These are phyloP conservation scores for Perca fluviatilis DNA, from an alignment of 2,113 vertebrate species.

Conservation along the genomic window DNA sequence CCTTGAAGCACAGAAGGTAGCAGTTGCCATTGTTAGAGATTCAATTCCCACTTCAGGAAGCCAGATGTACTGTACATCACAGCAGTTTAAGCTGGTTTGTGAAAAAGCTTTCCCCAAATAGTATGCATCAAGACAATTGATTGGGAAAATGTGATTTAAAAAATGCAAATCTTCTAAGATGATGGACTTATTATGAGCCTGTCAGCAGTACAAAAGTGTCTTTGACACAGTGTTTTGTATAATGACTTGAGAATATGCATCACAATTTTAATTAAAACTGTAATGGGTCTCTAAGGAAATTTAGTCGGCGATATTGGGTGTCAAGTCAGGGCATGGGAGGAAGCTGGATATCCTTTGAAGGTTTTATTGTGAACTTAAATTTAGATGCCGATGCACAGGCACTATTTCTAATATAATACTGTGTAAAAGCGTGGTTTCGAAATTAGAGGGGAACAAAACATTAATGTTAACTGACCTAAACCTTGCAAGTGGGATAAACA, in stretches of 20 bases:
- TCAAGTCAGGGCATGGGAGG: too few relatives aligned
- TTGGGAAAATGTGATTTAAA: not conserved
- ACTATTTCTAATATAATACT: too few relatives aligned
- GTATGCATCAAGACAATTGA: slow-evolving; percentile 1
- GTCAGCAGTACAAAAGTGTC: not conserved
- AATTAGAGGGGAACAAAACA: too few relatives aligned
- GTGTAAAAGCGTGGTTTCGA: too few relatives aligned
- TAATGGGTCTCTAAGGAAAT: too few relatives aligned
- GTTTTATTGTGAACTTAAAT: too few relatives aligned
- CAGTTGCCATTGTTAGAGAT: not conserved
- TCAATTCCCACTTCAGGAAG: not conserved
- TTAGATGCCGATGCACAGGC: too few relatives aligned
- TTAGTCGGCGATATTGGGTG: too few relatives aligned
- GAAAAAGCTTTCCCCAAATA: not conserved
- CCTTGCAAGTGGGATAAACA: too few relatives aligned
- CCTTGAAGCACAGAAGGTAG: not conserved
- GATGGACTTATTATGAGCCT: not conserved
- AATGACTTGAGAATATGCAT: not conserved
- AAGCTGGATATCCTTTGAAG: too few relatives aligned
- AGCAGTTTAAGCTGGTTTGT: not conserved
- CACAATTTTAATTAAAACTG: not conserved
- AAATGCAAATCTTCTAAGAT: not conserved
- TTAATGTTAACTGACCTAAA: too few relatives aligned
- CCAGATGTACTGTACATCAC: not conserved
- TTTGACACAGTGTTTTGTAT: not conserved